Conservation (phyloP, 2,797 vertebrate genomes). For the Acestrorhynchus altus region DNA sequence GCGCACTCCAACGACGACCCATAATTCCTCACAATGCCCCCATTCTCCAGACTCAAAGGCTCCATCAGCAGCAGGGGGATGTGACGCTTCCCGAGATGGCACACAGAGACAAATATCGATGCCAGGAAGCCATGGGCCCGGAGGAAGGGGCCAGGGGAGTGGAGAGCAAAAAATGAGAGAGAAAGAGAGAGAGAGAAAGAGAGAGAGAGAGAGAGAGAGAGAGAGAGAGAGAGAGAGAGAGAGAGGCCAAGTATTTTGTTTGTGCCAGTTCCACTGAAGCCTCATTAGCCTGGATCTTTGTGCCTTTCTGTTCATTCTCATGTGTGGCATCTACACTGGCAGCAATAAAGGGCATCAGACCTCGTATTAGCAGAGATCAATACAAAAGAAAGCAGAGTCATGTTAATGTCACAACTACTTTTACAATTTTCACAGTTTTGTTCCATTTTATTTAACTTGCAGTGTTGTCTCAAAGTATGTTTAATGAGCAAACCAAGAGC, state of each 20-base stretch:
- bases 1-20: conserved; percentile 74
- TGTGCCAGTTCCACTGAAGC: conserved; percentile 59
- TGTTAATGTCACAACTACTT: background rate
- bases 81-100: conserved; percentile 79
- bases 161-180: conserved; percentile 58
- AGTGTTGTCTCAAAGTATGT: conserved; percentile 9
- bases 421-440: conserved; percentile 19
- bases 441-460: conserved; percentile 16
- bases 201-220: conserved; percentile 8
- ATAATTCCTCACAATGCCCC: conserved; percentile 74
- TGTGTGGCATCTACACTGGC: conserved; percentile 38
- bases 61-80: conserved; percentile 81
- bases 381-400: conserved; percentile 2
- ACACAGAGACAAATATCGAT: conserved; percentile 80
- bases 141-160: conserved; percentile 73
- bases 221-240: conserved; percentile 39
- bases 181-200: conserved; percentile 63
- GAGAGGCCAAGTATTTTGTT: conserved; percentile 60
- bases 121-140: conserved; percentile 79
- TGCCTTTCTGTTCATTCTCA: conserved; percentile 52
- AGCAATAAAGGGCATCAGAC: conserved; percentile 41
- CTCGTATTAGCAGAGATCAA: conserved; percentile 24
- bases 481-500: background rate
- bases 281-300: conserved; percentile 60
- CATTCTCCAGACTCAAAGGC: conserved; percentile 81